phyloP scores from a whole-genome alignment of 2,888 invertebrate genomes.

The Lochmaea capreae region DNA sequence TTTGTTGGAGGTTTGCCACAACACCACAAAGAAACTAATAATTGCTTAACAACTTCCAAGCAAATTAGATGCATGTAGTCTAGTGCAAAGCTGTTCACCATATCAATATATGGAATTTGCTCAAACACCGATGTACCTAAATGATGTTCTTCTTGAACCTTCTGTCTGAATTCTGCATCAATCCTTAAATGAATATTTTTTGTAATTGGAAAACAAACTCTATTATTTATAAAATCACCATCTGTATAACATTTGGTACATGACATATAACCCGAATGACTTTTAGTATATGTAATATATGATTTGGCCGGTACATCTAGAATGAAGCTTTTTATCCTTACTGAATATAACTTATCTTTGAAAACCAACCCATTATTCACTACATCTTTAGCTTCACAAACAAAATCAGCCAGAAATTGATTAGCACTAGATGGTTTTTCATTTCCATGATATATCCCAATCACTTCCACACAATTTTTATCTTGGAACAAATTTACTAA shows the following conservation, averaged over 20 bases:
- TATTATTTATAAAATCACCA: constrained; percentile 37
- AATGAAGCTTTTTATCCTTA: too few species aligned
- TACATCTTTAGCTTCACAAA: too few species aligned
- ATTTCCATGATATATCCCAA: too few species aligned
- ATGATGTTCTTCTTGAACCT: constrained; percentile 26
- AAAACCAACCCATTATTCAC: too few species aligned
- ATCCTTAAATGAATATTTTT: constrained; percentile 17
- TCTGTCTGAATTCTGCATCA: constrained; percentile 18
- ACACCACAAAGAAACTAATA: constrained; percentile 31
- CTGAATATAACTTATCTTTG: too few species aligned
- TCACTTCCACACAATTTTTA: too few species aligned
- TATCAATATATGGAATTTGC: constrained; percentile 23
- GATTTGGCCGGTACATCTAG: constrained; percentile 36
- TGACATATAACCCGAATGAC: too few species aligned
- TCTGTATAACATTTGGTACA: constrained; percentile 47
- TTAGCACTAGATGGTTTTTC: too few species aligned
- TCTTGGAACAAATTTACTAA: too few species aligned
- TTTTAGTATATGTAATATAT: neutral
- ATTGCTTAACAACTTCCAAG: constrained; percentile 32
- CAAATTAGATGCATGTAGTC: constrained; percentile 36
- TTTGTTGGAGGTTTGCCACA: constrained; percentile 31
- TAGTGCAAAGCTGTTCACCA: constrained; percentile 29
- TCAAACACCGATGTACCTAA: constrained; percentile 19
- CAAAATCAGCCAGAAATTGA: too few species aligned
- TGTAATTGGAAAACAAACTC: constrained; percentile 37